phyloP scores from a whole-genome alignment of 2,797 vertebrate genomes.

The Sebastes steindachneri region DNA sequence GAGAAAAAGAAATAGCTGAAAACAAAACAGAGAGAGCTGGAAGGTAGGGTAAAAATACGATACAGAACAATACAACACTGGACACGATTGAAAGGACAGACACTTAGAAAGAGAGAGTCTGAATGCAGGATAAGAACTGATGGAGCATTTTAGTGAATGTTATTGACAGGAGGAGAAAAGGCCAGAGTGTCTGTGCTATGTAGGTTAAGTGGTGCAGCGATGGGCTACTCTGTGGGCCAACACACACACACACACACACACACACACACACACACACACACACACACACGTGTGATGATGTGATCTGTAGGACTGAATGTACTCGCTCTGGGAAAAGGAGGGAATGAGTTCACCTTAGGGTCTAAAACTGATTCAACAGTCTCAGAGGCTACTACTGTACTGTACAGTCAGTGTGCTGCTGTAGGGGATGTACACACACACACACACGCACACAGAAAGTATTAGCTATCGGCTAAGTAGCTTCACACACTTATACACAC shows the following conservation, averaged over 20 bases:
- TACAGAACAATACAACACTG: background rate
- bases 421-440: background rate
- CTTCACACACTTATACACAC: background rate
- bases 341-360: slow-evolving; percentile 13
- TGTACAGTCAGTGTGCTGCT: slow-evolving; percentile 13
- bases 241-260: slow-evolving; percentile 7
- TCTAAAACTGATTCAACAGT: slow-evolving; percentile 7
- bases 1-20: too few species aligned
- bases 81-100: slow-evolving; percentile 17
- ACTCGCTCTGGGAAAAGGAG: slow-evolving; percentile 2
- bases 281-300: background rate
- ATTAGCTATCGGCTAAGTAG: background rate
- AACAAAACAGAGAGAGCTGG: background rate
- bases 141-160: slow-evolving; percentile 33
- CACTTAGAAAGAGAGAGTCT: background rate
- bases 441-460: background rate
- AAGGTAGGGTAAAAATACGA: background rate
- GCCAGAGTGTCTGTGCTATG: slow-evolving; percentile 51
- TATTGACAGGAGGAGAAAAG: slow-evolving; percentile 43
- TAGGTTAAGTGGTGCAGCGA: slow-evolving; percentile 59
- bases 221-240: slow-evolving; percentile 8
- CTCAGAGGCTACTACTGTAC: slow-evolving; percentile 11
- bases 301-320: slow-evolving; percentile 20
- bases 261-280: background rate
- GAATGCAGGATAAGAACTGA: slow-evolving; percentile 25